Evolutionary conservation across 1,140 invertebrate genomes (phyloP), one percentile per base, ranked within the genome.

Genomic region (Trissolcus basalis): DNA sequence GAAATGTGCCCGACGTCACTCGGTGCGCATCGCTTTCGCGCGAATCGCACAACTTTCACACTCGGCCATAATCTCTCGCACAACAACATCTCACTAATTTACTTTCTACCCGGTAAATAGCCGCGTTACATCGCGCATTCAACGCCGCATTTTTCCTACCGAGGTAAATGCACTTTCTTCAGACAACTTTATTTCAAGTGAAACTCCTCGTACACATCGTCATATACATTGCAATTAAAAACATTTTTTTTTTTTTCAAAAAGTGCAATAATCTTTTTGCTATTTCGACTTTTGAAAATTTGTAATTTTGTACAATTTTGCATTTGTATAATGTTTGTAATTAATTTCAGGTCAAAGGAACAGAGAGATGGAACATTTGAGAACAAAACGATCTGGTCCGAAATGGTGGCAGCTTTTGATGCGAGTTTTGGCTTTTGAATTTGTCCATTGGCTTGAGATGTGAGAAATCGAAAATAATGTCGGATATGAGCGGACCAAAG

Each of bases 41-140:
- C 64, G 69, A 64, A 75, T 72, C 73, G 68, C 61, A 60, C 60
- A 68, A 82, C 82, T 83, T 83, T 83, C 82, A 81, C 82, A 63
- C 76, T 81, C 73, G 67, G 32, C 47, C 67, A 56, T 65, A 63
- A 71, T 71, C 56, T 70, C 65, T 35, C 58, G 49, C 64, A 64
- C 44, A 58, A 39, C 35, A 45, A 68, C 48, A 47, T 50, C 16
- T 50, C 68, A 27, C n/a, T 74, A 81, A 80, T 81, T 82, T 80
- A 81, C 82, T 83, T 82, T 83, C 81, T 80, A 82, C 67, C 19
- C 2, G 2, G 19, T 27, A 27, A 27, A 27, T 27, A 27, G 2
- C 19, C 19, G 19, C 19, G 54, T 77, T 63, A 48, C 67, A 53
- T 49, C 67, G 65, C 65, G 15, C 41, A 47, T 65, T 65, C 48